Conservation (phyloP, 2,888 invertebrate species). For the Corythucha ciliata region DNA sequence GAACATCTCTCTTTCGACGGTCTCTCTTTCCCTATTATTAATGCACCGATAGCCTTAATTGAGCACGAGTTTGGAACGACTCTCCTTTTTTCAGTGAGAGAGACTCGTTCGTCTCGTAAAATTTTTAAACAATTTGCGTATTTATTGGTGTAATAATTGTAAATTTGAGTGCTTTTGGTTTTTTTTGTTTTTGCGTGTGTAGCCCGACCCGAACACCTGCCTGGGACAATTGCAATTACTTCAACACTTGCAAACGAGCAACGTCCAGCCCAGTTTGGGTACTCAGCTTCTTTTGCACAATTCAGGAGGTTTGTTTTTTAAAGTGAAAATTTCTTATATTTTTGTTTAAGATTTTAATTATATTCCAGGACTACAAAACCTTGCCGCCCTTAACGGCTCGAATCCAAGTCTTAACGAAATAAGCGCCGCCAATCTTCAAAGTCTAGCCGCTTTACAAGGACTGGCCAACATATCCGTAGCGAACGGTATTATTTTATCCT, state of each 20-base stretch:
- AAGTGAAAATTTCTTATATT: not conserved
- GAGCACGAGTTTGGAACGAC: no score
- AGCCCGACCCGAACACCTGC: conserved; percentile 29
- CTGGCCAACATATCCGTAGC: conserved; percentile 46
- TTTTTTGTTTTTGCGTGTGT: conserved; percentile 5
- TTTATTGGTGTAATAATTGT: not conserved
- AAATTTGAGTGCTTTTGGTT: not conserved
- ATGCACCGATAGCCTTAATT: no score
- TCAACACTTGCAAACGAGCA: conserved; percentile 43
- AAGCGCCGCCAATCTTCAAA: conserved; percentile 48
- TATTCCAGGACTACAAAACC: conserved; percentile 39
- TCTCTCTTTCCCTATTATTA: no score
- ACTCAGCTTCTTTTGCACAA: conserved; percentile 36
- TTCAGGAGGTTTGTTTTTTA: conserved; percentile 28
- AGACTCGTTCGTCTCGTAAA: conserved; percentile 7
- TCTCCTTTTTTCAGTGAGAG: conserved; percentile 9
- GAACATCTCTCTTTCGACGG: no score
- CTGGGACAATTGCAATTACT: conserved; percentile 42
- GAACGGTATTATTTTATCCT: no score
- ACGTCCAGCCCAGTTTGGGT: conserved; percentile 39
- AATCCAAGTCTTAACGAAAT: conserved; percentile 41
- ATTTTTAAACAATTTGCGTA: conserved; percentile 8
- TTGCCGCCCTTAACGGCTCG: conserved; percentile 40
- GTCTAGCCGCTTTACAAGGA: conserved; percentile 49
- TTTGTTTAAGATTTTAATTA: not conserved